These are phyloP conservation scores for Acrossocheilus fasciatus DNA, from an alignment of 2,797 vertebrate genomes.

Conservation along the genomic window DNA sequence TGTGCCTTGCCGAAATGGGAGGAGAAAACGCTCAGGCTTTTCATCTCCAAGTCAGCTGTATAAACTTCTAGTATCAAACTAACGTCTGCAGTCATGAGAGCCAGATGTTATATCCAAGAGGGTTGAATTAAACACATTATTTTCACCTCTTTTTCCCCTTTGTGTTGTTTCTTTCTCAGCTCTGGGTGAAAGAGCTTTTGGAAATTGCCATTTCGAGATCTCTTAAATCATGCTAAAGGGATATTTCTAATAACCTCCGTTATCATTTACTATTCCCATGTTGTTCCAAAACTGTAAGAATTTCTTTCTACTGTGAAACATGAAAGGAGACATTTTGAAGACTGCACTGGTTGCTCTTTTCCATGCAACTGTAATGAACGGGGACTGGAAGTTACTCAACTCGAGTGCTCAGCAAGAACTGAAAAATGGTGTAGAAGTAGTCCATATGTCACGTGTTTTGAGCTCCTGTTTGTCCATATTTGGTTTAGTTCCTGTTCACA, in stretches of 20 bases:
- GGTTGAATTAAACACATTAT: conserved; percentile 56
- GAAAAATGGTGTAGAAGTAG: not conserved
- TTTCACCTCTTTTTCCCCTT: conserved; percentile 52
- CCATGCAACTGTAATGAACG: not conserved
- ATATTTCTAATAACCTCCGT: not conserved
- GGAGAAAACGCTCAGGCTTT: conserved; percentile 45
- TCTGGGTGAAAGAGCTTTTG: not conserved
- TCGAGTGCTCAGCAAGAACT: not conserved
- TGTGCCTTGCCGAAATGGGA: conserved; percentile 56
- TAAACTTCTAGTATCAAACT: conserved; percentile 72
- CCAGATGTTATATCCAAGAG: conserved; percentile 16
- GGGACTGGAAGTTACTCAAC: not conserved
- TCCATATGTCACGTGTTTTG: too few relatives aligned
- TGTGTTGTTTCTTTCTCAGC: conserved; percentile 37
- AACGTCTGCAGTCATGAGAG: conserved; percentile 66
- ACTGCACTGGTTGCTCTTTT: not conserved
- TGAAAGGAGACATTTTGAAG: not conserved
- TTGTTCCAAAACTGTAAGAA: not conserved
- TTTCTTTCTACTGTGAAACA: not conserved
- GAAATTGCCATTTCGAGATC: not conserved
- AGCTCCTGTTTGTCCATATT: too few relatives aligned
- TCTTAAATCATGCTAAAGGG: not conserved
- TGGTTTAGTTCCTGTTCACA: too few relatives aligned
- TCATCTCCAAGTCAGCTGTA: conserved; percentile 70
- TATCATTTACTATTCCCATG: not conserved